Evolutionary conservation across 1,140 invertebrate genomes (phyloP).

Genomic region (Platyscapa corneri): DNA sequence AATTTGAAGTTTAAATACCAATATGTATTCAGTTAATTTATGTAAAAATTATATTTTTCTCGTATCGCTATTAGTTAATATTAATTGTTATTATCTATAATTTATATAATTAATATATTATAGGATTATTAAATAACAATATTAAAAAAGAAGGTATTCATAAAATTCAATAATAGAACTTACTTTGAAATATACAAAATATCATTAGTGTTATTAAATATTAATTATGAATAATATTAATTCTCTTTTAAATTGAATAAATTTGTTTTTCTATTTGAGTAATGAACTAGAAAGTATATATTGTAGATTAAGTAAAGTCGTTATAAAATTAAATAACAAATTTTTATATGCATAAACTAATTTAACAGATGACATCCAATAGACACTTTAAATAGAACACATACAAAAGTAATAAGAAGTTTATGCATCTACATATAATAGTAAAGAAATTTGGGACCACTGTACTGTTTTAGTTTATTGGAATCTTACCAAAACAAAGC

Average conservation of each 20-base stretch:
- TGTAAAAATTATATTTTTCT: not conserved
- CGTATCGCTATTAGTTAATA: not conserved
- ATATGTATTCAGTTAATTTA: not conserved
- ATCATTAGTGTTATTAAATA: not conserved
- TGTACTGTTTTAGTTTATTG: not conserved
- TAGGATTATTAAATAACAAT: too few relatives aligned
- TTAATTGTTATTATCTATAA: not conserved
- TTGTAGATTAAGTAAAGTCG: too few relatives aligned
- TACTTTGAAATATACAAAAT: too few relatives aligned
- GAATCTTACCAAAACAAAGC: not conserved
- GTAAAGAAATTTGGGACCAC: conserved; percentile 45
- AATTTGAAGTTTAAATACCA: not conserved
- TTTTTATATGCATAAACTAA: not conserved
- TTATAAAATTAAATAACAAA: not conserved
- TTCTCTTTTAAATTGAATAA: not conserved
- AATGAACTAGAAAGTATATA: not conserved
- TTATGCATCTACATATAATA: not conserved
- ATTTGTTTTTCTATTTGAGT: not conserved
- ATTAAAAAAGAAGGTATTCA: too few relatives aligned
- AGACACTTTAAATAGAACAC: not conserved
- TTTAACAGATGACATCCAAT: not conserved
- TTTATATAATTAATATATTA: too few relatives aligned
- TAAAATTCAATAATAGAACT: too few relatives aligned
- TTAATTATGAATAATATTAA: not conserved
- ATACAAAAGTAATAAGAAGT: not conserved